Conservation (phyloP, 2,797 vertebrate species). For the Siniperca obscura region DNA sequence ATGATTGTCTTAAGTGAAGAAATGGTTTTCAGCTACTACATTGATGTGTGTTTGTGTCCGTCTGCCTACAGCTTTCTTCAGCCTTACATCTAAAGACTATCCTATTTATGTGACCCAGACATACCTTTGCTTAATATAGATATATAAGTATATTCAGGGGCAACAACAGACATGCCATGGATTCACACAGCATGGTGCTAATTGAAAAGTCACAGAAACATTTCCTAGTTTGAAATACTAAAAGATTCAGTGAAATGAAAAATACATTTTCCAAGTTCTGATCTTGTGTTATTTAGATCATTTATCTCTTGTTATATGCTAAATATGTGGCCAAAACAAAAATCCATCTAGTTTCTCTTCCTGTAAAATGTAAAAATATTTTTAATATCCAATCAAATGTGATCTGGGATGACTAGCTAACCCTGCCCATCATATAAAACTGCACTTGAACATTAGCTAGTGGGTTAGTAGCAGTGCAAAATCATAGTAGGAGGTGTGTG, state of each 20-base stretch:
- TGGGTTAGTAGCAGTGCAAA: too few relatives aligned
- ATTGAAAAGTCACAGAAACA: conserved; percentile 1
- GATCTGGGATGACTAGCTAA: too few relatives aligned
- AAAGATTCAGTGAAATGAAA: background rate
- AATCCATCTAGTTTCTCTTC: background rate
- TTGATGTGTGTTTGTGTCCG: background rate
- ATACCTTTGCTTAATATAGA: conserved; percentile 23
- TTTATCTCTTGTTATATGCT: background rate
- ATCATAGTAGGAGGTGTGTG: too few relatives aligned
- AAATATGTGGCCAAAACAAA: background rate
- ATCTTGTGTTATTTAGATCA: background rate
- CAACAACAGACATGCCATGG: background rate
- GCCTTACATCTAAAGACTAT: background rate
- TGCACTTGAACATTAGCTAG: too few relatives aligned
- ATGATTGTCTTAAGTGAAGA: background rate
- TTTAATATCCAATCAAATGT: too few relatives aligned
- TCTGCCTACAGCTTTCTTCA: background rate
- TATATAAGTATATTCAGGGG: conserved; percentile 17
- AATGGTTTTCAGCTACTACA: background rate
- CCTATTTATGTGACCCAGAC: conserved; percentile 22
- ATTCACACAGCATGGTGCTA: background rate
- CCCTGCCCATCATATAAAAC: too few relatives aligned
- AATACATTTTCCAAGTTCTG: background rate
- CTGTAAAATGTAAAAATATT: too few relatives aligned
- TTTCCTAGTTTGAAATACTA: background rate